A percentile compares a stretch with the other conserved stretches of the same genome.
These are phyloP conservation scores for Catonia carolina DNA, from an alignment of 2,888 invertebrate species.

Conservation along the genomic window DNA sequence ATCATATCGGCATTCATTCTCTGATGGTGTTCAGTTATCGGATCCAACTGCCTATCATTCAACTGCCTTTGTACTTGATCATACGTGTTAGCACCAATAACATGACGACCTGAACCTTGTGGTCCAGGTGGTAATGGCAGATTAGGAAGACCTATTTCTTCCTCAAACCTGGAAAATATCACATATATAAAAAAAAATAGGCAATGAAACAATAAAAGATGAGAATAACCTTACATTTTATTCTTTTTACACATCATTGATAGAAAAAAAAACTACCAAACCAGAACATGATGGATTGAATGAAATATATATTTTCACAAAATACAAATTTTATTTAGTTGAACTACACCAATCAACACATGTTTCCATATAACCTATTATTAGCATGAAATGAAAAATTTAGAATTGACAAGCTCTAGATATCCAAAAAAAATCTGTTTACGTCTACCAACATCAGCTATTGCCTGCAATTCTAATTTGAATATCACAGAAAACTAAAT, in stretches of 20 bases:
- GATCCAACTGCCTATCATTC: conserved; percentile 40
- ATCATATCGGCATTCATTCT: conserved; percentile 20
- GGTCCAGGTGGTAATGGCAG: conserved; percentile 48
- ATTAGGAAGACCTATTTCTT: conserved; percentile 56
- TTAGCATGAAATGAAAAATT: too few relatives aligned
- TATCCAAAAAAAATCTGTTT: too few relatives aligned
- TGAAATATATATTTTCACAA: too few relatives aligned
- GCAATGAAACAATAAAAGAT: neutral
- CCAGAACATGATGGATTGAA: too few relatives aligned
- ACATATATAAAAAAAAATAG: conserved; percentile 36
- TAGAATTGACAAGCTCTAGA: too few relatives aligned
- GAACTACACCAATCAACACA: neutral
- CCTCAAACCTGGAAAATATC: conserved; percentile 89
- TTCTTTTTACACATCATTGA: too few relatives aligned
- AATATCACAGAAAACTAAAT: too few relatives aligned
- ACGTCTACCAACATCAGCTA: too few relatives aligned
- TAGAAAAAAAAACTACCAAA: too few relatives aligned
- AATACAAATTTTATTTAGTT: conserved; percentile 8
- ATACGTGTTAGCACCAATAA: conserved; percentile 68
- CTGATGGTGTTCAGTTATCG: conserved; percentile 18
- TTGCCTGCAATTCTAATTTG: too few relatives aligned
- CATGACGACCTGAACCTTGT: conserved; percentile 44
- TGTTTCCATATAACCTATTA: too few relatives aligned
- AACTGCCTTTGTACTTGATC: conserved; percentile 60
- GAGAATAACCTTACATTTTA: neutral